A percentile compares a stretch with the other conserved stretches of the same genome.
Evolutionary conservation across 2,113 vertebrate genomes (phyloP).

Genomic region (Calonectris borealis): DNA sequence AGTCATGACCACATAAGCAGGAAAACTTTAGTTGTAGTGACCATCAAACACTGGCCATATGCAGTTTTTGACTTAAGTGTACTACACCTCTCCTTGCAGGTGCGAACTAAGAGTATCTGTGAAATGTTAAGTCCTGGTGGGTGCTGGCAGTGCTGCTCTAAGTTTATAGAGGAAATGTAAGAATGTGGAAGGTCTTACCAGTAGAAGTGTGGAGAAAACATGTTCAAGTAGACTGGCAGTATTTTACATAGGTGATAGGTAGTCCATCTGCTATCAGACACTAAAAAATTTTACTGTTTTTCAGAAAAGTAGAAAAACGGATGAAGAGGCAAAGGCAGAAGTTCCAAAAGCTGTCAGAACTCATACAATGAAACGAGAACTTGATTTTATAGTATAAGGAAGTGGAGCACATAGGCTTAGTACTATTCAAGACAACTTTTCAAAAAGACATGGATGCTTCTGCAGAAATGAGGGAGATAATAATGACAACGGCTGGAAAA

Average conservation of each 20-base stretch:
- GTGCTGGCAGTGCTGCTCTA: background rate
- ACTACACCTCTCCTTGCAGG: background rate
- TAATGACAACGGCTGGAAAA: background rate
- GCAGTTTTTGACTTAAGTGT: background rate
- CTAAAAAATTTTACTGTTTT: background rate
- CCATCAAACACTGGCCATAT: background rate
- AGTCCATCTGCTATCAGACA: background rate
- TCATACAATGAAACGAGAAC: background rate
- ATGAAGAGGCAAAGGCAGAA: background rate
- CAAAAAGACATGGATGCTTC: background rate
- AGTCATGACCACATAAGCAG: background rate
- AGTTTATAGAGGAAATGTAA: background rate
- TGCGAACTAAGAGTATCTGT: background rate
- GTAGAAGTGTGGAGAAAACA: background rate
- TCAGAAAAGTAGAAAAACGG: background rate
- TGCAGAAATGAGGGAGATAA: background rate
- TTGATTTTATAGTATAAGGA: background rate
- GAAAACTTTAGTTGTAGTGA: background rate
- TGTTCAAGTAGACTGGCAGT: background rate
- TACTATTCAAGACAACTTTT: background rate
- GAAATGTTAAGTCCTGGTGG: background rate
- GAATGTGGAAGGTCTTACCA: background rate
- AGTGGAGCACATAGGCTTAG: background rate
- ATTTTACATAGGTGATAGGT: background rate
- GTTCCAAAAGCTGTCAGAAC: background rate